phyloP scores from a whole-genome alignment of 2,888 invertebrate species.

The Nysson spinosus region DNA sequence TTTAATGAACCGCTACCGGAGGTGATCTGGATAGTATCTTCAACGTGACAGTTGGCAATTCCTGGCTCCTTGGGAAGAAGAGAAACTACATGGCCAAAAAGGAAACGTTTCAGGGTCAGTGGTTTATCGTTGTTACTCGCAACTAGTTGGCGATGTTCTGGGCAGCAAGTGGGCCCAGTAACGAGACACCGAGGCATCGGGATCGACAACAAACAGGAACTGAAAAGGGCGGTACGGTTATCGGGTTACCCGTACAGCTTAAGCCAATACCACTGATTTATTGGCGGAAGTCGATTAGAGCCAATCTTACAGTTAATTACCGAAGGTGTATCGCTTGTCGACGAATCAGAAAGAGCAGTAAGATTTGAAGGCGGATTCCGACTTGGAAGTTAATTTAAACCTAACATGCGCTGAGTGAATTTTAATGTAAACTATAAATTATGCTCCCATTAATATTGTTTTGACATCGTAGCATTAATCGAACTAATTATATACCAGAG shows the following conservation, averaged over 20 bases:
- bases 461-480: too few species aligned
- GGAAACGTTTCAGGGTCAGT: constrained; percentile 10
- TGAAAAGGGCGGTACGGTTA: constrained; percentile 64
- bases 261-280: constrained; percentile 63
- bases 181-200: constrained; percentile 52
- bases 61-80: neutral
- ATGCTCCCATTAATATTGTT: too few species aligned
- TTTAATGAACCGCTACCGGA: constrained; percentile 48
- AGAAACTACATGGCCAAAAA: constrained; percentile 29
- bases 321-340: constrained; percentile 34
- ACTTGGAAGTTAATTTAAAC: constrained; percentile 23
- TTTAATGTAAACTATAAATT: too few species aligned
- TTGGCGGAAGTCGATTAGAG: constrained; percentile 70
- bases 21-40: constrained; percentile 48
- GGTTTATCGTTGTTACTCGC: constrained; percentile 30
- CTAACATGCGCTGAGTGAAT: neutral
- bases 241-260: constrained; percentile 61
- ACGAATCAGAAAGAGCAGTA: constrained; percentile 22
- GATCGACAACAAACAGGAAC: constrained; percentile 71
- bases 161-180: constrained; percentile 52
- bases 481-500: too few species aligned
- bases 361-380: constrained; percentile 13
- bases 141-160: constrained; percentile 46
- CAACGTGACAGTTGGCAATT: constrained; percentile 27
- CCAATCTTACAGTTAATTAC: constrained; percentile 66